phyloP scores from a whole-genome alignment of 1,140 invertebrate species.

The Mizuhopecten yessoensis region DNA sequence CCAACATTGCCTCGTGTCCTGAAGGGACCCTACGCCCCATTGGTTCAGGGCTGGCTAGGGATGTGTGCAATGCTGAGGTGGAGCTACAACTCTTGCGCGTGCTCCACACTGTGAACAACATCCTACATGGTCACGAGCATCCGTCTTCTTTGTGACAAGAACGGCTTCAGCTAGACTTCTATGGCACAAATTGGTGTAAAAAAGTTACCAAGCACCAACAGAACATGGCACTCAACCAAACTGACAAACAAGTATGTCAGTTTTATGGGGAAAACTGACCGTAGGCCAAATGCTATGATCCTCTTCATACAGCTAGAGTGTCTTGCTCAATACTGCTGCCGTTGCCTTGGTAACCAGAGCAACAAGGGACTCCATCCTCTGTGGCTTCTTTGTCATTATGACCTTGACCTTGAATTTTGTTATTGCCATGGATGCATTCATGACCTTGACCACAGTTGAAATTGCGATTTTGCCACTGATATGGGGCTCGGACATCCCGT shows the following conservation, averaged over 20 bases:
- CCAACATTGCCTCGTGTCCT: not conserved
- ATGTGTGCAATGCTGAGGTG: not conserved
- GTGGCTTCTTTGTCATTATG: conserved; percentile 42
- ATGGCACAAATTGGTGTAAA: conserved; percentile 38
- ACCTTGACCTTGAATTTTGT: not conserved
- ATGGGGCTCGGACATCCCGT: conserved; percentile 84
- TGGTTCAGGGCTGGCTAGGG: not conserved
- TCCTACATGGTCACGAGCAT: not conserved
- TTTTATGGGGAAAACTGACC: conserved; percentile 67
- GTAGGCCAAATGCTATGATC: conserved; percentile 29
- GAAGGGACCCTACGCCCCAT: not conserved
- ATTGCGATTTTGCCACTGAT: conserved; percentile 56
- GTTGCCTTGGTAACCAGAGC: conserved; percentile 50
- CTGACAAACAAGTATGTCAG: conserved; percentile 61
- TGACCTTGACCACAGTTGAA: not conserved
- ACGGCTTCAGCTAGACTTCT: conserved; percentile 30
- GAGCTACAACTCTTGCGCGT: not conserved
- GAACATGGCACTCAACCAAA: conserved; percentile 35
- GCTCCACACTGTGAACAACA: not conserved
- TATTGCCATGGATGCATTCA: not conserved
- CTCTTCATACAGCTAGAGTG: conserved; percentile 68
- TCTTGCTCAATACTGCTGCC: conserved; percentile 66
- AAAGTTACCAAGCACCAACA: conserved; percentile 31
- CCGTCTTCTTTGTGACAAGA: not conserved
- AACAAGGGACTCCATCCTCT: conserved; percentile 52